Conservation (phyloP, 1,140 invertebrate genomes). For the Megalopta genalis region DNA sequence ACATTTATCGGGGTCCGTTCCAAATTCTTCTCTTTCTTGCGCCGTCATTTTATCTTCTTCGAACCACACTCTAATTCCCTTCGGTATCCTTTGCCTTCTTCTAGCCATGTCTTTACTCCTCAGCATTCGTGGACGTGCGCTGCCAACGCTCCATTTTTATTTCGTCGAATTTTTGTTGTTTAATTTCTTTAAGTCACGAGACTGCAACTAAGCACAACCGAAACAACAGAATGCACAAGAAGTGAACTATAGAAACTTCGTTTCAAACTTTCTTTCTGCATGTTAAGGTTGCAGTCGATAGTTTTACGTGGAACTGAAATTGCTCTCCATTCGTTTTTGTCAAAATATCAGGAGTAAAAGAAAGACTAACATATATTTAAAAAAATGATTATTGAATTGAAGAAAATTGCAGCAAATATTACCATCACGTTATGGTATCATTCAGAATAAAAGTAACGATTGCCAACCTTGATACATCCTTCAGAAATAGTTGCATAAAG, state of each 20-base stretch:
- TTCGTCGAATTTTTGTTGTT: constrained; percentile 11
- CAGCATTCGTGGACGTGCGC: background rate
- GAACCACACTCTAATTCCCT: constrained; percentile 44
- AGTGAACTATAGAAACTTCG: background rate
- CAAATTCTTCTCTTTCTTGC: constrained; percentile 15
- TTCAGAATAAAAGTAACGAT: no score
- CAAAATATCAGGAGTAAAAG: no score
- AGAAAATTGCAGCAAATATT: no score
- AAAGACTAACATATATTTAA: no score
- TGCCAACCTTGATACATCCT: no score
- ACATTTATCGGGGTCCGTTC: background rate
- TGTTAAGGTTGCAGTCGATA: background rate
- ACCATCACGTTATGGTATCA: no score
- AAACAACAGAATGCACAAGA: background rate
- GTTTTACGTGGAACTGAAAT: background rate
- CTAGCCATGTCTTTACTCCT: background rate
- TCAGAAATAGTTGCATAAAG: no score
- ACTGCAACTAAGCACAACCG: background rate
- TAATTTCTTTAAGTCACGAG: constrained; percentile 3
- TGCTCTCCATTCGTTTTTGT: background rate
- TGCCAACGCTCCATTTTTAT: background rate
- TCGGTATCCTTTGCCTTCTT: constrained; percentile 25
- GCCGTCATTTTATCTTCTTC: constrained; percentile 25
- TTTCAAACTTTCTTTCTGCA: background rate
- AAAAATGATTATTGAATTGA: no score